Evolutionary conservation across 1,140 invertebrate species (phyloP).

Genomic region (Camponotus floridanus): DNA sequence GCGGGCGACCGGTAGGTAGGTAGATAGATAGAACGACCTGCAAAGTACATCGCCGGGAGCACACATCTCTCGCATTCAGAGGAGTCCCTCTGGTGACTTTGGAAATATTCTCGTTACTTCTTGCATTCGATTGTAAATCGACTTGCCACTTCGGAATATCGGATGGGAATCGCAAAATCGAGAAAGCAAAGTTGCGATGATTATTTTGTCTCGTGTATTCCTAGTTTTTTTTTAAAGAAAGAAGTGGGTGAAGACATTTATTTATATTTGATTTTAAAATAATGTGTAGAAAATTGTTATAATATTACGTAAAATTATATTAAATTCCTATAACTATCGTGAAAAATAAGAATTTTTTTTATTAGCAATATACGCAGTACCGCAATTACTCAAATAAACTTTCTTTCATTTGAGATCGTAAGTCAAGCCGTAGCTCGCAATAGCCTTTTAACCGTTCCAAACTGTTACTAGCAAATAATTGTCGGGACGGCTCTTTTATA

Average conservation of each 20-base stretch:
- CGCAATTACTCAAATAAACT: conserved; percentile 11
- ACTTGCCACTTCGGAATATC: conserved; percentile 33
- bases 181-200: neutral
- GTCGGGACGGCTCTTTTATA: conserved; percentile 44
- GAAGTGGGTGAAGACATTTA: neutral
- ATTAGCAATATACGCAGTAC: too few relatives aligned
- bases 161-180: neutral
- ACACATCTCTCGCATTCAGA: conserved; percentile 22
- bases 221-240: neutral
- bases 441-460: conserved; percentile 34
- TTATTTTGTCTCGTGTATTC: neutral
- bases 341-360: neutral
- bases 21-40: conserved; percentile 37
- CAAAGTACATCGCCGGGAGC: conserved; percentile 47
- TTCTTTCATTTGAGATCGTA: conserved; percentile 24
- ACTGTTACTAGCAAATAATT: conserved; percentile 49
- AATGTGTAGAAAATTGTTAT: too few relatives aligned
- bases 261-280: neutral
- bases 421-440: conserved; percentile 15
- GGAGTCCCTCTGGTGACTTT: conserved; percentile 30
- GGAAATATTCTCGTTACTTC: conserved; percentile 46
- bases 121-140: conserved; percentile 31
- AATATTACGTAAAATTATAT: neutral
- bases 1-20: conserved; percentile 2
- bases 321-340: neutral